Evolutionary conservation across 2,113 vertebrate genomes (phyloP).

Genomic region (Riparia riparia): DNA sequence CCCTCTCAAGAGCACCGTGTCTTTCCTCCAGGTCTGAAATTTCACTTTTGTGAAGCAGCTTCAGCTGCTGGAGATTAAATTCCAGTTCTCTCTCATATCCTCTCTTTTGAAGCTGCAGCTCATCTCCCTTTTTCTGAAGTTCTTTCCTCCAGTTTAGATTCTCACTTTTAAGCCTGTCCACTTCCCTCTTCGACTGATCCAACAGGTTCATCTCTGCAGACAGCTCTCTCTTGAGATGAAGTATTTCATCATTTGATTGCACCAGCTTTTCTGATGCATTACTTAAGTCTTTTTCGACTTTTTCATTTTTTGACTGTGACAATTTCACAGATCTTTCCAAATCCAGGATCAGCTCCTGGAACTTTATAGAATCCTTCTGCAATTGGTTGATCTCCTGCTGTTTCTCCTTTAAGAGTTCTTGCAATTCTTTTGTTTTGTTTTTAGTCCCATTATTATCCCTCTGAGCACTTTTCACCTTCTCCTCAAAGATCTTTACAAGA

Average conservation of each 20-base stretch:
- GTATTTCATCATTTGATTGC: conserved; percentile 49
- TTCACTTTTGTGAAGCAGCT: conserved; percentile 67
- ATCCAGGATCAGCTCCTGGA: conserved; percentile 86
- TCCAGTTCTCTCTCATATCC: conserved; percentile 51
- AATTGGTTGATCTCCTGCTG: conserved; percentile 88
- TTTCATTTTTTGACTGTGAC: conserved; percentile 67
- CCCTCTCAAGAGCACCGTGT: conserved; percentile 52
- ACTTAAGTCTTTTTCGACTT: conserved; percentile 73
- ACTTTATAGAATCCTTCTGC: conserved; percentile 86
- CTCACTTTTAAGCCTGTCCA: conserved; percentile 67
- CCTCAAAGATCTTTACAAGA: conserved; percentile 82
- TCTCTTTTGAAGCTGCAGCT: conserved; percentile 33
- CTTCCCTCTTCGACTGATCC: conserved; percentile 64
- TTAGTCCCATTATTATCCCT: conserved; percentile 82
- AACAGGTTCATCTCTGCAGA: conserved; percentile 55
- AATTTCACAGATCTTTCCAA: conserved; percentile 82
- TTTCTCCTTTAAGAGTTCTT: conserved; percentile 88
- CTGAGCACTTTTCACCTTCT: conserved; percentile 82
- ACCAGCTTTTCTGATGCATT: conserved; percentile 61
- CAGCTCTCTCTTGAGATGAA: conserved; percentile 67
- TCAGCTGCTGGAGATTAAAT: conserved; percentile 59
- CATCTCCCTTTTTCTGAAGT: conserved; percentile 59
- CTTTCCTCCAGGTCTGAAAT: conserved; percentile 70
- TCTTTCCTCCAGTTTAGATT: conserved; percentile 71
- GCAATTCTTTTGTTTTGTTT: conserved; percentile 83